Base-by-base conservation (phyloP, 2,113 vertebrate species). In the Labeo rohita region DNA sequence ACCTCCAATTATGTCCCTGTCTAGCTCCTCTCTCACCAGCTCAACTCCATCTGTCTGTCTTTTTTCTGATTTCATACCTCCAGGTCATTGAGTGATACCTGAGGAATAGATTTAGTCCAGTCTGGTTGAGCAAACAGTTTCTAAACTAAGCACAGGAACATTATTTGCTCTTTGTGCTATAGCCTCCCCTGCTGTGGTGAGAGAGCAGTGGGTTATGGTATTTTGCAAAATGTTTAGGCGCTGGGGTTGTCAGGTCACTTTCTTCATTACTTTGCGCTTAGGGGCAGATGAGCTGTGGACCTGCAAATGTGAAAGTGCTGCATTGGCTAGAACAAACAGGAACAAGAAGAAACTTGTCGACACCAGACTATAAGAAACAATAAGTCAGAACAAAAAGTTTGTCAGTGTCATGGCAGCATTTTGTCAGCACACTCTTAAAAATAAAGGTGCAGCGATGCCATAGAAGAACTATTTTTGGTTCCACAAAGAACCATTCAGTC, bases 221-320 rank as follows among this genome's bases (percentile, higher is more conserved):
- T 70, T 82, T 74, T 73, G 56, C 50, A 7, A 68, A 54, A 56
- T 82, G 78, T 70, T 84, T 84, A 74, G 70, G 74, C 15, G 47
- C 23, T 34, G 36, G 59, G 56, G 15, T 61, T 56, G 28, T 10
- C 9, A 21, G 63, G 85, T 84, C 68, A 21, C 50, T 16, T 7
- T 11, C 45, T 75, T 63, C 47, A 84, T 76, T 72, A 84, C 45
- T n/a, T 56, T 66, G 49, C 12, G 49, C 49, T 28, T 47, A 84
- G 84, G 66, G 76, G 68, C 70, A 18, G 75, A 70, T 74, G 75
- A 65, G 65, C 18, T 21, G 13, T 43, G 4, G 21, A 50, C 28
- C 70, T 65, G 8, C 15, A 56, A 50, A 68, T 21, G 45, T 21
- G 21, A 89, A 43, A 23, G 21, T 76, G 73, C 83, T 54, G 49